phyloP scores from a whole-genome alignment of 1,140 invertebrate species.

The Neuroterus valhalla region DNA sequence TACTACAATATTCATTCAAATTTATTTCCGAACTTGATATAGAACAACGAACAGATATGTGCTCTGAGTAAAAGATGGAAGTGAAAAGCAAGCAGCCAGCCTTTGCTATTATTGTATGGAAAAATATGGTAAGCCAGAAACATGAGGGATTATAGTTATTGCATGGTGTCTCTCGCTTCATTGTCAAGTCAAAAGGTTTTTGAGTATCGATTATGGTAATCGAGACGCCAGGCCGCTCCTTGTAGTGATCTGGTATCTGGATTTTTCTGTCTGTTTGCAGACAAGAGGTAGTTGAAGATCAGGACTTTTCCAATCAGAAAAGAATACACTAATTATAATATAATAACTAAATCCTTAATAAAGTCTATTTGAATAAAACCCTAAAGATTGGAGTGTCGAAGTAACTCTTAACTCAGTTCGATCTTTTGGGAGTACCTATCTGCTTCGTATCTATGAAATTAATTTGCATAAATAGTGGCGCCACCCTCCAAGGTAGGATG shows the following conservation, averaged over 20 bases:
- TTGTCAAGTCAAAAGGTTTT: too few relatives aligned
- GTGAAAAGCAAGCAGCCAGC: too few relatives aligned
- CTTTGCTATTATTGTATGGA: constrained; percentile 55
- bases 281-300: too few relatives aligned
- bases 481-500: constrained; percentile 32
- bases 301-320: too few relatives aligned
- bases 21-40: not conserved
- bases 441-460: constrained; percentile 14
- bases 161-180: not conserved
- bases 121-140: constrained; percentile 59
- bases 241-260: too few relatives aligned
- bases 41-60: too few relatives aligned
- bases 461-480: constrained; percentile 55
- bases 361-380: too few relatives aligned
- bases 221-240: too few relatives aligned
- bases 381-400: not conserved
- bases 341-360: not conserved
- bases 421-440: not conserved
- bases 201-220: too few relatives aligned
- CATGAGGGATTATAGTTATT: constrained; percentile 10
- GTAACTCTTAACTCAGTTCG: not conserved
- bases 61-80: too few relatives aligned
- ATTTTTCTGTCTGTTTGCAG: too few relatives aligned
- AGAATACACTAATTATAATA: not conserved
- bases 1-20: not conserved